Conservation (phyloP, 2,888 invertebrate genomes). For the Amphimallon solstitiale region DNA sequence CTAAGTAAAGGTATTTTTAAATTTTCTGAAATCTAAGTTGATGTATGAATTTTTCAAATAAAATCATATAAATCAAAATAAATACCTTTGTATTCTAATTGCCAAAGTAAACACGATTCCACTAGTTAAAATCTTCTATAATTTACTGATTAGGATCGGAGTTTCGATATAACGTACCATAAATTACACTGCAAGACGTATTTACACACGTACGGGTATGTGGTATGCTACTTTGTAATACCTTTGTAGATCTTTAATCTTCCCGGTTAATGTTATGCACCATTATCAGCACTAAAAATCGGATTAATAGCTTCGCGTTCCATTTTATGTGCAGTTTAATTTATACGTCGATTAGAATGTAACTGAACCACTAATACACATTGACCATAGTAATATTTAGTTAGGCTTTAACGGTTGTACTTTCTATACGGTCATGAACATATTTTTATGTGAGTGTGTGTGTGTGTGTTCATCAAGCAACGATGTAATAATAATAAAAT, state of each 20-base stretch:
- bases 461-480: not conserved
- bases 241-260: slow-evolving; percentile 27
- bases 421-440: slow-evolving; percentile 16
- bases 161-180: slow-evolving; percentile 4
- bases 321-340: slow-evolving; percentile 29
- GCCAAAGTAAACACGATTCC: too few species aligned
- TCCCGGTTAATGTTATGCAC: slow-evolving; percentile 11
- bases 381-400: slow-evolving; percentile 20
- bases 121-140: slow-evolving; percentile 11
- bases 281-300: slow-evolving; percentile 31
- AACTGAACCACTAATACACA: slow-evolving; percentile 30
- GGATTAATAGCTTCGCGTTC: slow-evolving; percentile 25
- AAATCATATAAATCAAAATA: too few species aligned
- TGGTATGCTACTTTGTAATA: slow-evolving; percentile 16
- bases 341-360: slow-evolving; percentile 33
- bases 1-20: too few species aligned
- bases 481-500: slow-evolving; percentile 26
- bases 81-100: too few species aligned
- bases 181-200: slow-evolving; percentile 12
- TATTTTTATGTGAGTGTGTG: slow-evolving; percentile 1
- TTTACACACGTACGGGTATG: slow-evolving; percentile 6
- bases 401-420: slow-evolving; percentile 24
- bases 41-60: too few species aligned
- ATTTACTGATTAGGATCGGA: slow-evolving; percentile 12
- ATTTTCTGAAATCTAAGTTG: too few species aligned